Evolutionary conservation across 35 echinoderm and acorn worm genomes (phyloP).

Genomic region (Ophioderma brevispina): DNA sequence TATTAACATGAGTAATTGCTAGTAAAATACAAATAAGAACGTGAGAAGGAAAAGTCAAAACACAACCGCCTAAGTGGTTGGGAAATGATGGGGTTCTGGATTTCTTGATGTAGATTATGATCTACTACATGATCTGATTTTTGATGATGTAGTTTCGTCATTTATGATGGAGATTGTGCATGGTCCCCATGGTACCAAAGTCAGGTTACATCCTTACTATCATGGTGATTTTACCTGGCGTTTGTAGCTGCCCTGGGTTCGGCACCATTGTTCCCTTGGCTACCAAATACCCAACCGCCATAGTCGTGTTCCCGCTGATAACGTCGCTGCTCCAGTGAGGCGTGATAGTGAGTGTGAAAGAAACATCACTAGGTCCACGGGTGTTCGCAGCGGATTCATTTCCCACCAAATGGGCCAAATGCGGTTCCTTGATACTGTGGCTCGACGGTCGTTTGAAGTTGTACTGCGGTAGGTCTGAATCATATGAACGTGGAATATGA

Average conservation of each 20-base stretch:
- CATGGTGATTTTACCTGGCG: not conserved
- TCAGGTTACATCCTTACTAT: too few relatives aligned
- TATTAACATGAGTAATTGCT: too few relatives aligned
- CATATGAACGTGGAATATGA: too few relatives aligned
- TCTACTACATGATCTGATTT: too few relatives aligned
- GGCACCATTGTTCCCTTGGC: not conserved
- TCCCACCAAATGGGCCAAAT: not conserved
- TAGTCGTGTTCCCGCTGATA: slow-evolving; percentile 10
- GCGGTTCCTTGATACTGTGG: not conserved
- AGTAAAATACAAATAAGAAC: too few relatives aligned
- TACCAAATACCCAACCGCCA: slow-evolving; percentile 41
- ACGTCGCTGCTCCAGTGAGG: not conserved
- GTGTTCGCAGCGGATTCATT: not conserved
- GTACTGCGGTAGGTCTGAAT: not conserved
- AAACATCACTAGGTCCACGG: not conserved
- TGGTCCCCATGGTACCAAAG: too few relatives aligned
- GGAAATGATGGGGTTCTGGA: too few relatives aligned
- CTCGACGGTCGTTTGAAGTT: not conserved
- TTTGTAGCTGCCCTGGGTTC: not conserved
- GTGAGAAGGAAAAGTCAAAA: too few relatives aligned
- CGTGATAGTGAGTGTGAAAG: not conserved
- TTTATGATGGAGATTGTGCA: too few relatives aligned
- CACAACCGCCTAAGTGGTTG: too few relatives aligned
- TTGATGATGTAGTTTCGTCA: too few relatives aligned
- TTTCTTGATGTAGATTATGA: too few relatives aligned